Evolutionary conservation across 2,113 vertebrate genomes (phyloP).

Genomic region (Pseudopodoces humilis): DNA sequence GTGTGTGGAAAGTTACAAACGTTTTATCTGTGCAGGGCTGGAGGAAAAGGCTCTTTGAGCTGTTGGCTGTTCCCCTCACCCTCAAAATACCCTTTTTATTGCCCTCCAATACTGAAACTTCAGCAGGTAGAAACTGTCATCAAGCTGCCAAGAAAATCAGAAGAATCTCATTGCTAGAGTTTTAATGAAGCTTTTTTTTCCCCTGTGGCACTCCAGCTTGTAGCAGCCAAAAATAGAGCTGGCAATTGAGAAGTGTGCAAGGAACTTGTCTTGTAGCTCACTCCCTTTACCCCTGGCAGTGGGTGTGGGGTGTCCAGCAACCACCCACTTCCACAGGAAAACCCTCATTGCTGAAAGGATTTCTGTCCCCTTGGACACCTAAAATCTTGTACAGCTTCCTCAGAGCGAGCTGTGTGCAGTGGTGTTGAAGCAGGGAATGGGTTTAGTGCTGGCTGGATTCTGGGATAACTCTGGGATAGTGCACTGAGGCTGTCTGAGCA

Average conservation of each 20-base stretch:
- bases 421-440: rapidly evolving
- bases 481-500: rapidly evolving
- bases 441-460: neutral
- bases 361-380: neutral
- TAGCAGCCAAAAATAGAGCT: neutral
- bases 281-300: neutral
- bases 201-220: neutral
- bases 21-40: neutral
- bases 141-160: neutral
- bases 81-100: neutral
- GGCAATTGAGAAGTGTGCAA: neutral
- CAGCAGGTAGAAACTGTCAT: neutral
- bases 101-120: neutral
- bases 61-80: neutral
- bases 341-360: neutral
- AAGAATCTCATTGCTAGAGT: neutral
- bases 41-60: neutral
- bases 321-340: neutral
- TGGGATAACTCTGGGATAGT: neutral
- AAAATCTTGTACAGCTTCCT: rapidly evolving
- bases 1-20: neutral
- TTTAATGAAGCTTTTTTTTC: neutral
- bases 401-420: neutral
- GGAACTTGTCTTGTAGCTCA: neutral
- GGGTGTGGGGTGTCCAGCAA: neutral